Percentiles rank a stretch among this genome's conserved stretches.
phyloP scores from a whole-genome alignment of 2,797 vertebrate species.

The Chloroceryle inda region DNA sequence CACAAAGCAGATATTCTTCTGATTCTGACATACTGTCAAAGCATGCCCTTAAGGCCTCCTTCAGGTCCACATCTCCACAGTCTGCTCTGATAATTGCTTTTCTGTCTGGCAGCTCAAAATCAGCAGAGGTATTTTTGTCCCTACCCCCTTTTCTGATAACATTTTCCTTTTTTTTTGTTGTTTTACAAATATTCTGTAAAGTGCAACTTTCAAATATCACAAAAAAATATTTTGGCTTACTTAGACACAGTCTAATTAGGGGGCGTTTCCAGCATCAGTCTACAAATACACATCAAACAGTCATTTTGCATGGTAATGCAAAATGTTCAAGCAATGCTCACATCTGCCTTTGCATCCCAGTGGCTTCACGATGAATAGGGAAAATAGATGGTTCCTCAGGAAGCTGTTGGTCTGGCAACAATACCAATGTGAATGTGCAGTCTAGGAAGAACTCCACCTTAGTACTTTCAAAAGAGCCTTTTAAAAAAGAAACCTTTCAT shows the following conservation, averaged over 20 bases:
- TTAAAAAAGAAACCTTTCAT: background rate
- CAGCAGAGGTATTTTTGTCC: background rate
- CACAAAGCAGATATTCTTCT: slow-evolving; percentile 37
- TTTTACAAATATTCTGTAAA: slow-evolving; percentile 35
- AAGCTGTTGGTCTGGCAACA: background rate
- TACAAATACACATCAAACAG: background rate
- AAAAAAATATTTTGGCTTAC: slow-evolving; percentile 11
- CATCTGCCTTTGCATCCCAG: background rate
- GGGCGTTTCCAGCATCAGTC: background rate
- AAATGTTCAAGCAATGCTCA: background rate
- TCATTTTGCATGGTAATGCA: background rate
- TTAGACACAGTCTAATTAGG: background rate
- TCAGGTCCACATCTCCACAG: background rate
- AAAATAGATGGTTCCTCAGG: slow-evolving; percentile 13
- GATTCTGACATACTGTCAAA: slow-evolving; percentile 33
- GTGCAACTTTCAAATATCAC: background rate
- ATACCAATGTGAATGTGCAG: background rate
- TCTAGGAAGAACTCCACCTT: background rate
- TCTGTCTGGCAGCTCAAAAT: slow-evolving; percentile 50
- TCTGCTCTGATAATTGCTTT: slow-evolving; percentile 44
- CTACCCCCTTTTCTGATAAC: background rate
- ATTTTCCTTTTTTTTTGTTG: background rate
- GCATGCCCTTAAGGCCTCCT: slow-evolving; percentile 18
- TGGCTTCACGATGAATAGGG: background rate
- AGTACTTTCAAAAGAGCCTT: background rate